These are phyloP conservation scores for Rhagonycha lutea DNA, from an alignment of 2,888 invertebrate genomes.

Conservation along the genomic window DNA sequence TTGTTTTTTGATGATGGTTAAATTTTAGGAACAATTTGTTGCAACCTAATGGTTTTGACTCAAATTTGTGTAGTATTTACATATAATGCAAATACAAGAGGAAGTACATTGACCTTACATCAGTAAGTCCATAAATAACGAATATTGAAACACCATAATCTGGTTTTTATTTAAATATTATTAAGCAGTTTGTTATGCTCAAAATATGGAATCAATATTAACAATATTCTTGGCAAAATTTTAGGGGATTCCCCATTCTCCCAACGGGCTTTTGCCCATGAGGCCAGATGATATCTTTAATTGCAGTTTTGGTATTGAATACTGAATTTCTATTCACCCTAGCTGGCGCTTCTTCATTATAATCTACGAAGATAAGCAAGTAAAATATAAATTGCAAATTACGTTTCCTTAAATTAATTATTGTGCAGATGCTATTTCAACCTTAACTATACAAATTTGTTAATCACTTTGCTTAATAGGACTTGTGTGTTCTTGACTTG, in stretches of 20 bases:
- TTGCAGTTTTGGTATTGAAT: background rate
- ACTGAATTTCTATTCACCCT: background rate
- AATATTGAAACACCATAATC: background rate
- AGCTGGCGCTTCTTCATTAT: background rate
- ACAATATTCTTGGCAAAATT: background rate
- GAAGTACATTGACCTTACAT: background rate
- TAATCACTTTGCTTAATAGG: constrained; percentile 15
- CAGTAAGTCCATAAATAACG: background rate
- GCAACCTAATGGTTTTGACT: background rate
- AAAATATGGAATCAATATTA: background rate
- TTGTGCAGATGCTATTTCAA: constrained; percentile 5
- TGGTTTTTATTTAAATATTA: background rate
- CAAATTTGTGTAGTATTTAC: background rate
- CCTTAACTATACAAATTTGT: constrained; percentile 15
- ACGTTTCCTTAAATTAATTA: constrained; percentile 8
- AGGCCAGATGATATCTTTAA: background rate
- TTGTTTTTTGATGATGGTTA: background rate
- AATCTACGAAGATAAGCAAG: background rate
- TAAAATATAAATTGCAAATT: constrained; percentile 9
- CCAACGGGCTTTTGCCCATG: background rate
- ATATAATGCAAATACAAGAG: background rate
- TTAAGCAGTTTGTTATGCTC: background rate
- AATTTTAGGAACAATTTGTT: background rate
- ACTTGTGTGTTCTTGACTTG: constrained; percentile 10
- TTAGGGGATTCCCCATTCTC: background rate